phyloP scores from a whole-genome alignment of 2,113 vertebrate species.

The Chaetodon auriga region DNA sequence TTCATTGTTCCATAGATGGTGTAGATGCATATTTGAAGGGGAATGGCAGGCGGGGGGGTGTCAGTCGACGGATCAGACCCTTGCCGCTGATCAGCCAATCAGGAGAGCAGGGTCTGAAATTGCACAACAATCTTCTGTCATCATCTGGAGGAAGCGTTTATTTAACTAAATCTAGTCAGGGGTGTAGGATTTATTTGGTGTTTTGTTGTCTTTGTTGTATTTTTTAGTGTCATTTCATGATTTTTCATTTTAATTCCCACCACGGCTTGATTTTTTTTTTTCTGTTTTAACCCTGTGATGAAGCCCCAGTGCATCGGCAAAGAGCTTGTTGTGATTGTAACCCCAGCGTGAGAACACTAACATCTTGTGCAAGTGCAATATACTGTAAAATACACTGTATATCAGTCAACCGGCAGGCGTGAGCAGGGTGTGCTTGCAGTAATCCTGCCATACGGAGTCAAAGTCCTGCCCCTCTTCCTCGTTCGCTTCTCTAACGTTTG shows the following conservation, averaged over 20 bases:
- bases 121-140: slow-evolving; percentile 64
- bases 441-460: slow-evolving; percentile 16
- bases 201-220: slow-evolving; percentile 51
- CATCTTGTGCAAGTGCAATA: slow-evolving; percentile 81
- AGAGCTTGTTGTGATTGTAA: slow-evolving; percentile 62
- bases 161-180: slow-evolving; percentile 62
- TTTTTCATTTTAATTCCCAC: slow-evolving; percentile 34
- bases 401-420: slow-evolving; percentile 49
- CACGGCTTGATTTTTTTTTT: neutral
- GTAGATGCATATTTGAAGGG: slow-evolving; percentile 30
- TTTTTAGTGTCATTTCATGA: slow-evolving; percentile 27
- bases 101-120: slow-evolving; percentile 73
- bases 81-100: slow-evolving; percentile 81
- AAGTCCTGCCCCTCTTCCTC: slow-evolving; percentile 10
- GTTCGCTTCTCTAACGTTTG: neutral
- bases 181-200: slow-evolving; percentile 56
- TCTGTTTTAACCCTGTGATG: slow-evolving; percentile 52
- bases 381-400: slow-evolving; percentile 76
- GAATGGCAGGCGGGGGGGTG: neutral
- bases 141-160: slow-evolving; percentile 58
- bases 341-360: slow-evolving; percentile 75
- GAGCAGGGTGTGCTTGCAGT: slow-evolving; percentile 31
- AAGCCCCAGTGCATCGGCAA: slow-evolving; percentile 59
- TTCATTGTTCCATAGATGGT: slow-evolving; percentile 44
- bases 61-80: slow-evolving; percentile 39